Conservation (phyloP, 2,113 vertebrate genomes). For the Propithecus coquereli region DNA sequence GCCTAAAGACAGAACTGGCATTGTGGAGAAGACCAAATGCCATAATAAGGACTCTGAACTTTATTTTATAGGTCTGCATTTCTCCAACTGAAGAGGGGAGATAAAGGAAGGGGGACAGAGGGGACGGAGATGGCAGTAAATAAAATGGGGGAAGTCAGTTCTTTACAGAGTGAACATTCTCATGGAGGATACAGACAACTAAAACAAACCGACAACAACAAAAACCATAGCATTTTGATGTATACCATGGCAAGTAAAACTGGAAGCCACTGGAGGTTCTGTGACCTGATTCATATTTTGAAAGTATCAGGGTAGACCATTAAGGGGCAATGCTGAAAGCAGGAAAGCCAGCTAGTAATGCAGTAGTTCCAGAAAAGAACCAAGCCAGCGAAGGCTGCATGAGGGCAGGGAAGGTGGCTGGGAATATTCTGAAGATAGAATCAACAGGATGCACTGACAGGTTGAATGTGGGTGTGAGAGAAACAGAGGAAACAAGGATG, state of each 20-base stretch:
- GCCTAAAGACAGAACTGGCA: not conserved
- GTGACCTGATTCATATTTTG: not conserved
- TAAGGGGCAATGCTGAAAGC: not conserved
- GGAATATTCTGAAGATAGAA: not conserved
- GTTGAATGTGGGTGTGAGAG: not conserved
- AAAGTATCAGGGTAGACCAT: not conserved
- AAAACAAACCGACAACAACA: not conserved
- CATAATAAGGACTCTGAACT: not conserved
- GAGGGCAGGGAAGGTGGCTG: not conserved
- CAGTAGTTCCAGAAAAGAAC: not conserved
- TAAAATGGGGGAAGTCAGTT: not conserved
- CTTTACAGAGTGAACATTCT: not conserved
- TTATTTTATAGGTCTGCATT: not conserved
- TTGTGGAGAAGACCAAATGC: not conserved
- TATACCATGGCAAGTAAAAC: not conserved
- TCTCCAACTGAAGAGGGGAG: not conserved
- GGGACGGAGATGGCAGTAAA: not conserved
- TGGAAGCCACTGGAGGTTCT: not conserved
- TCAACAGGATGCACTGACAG: not conserved
- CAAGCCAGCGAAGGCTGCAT: not conserved
- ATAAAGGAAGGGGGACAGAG: accelerated
- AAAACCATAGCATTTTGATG: not conserved
- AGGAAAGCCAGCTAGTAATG: not conserved
- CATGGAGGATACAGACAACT: not conserved
- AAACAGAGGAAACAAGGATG: not conserved